Conservation (phyloP, 2,113 vertebrate species). For the Aix galericulata region DNA sequence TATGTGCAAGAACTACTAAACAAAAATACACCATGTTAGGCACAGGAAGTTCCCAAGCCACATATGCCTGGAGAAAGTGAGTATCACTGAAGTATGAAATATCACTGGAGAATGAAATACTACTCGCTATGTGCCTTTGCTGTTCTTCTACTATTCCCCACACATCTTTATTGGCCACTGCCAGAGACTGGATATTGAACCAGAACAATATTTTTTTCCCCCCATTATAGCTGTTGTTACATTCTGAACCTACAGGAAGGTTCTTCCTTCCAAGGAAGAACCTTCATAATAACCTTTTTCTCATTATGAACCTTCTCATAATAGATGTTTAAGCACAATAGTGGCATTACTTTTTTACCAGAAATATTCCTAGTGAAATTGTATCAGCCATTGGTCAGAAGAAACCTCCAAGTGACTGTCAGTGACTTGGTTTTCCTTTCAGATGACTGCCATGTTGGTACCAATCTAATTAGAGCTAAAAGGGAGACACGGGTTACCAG, state of each 20-base stretch:
- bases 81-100: neutral
- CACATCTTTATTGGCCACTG: neutral
- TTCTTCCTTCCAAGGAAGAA: neutral
- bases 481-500: neutral
- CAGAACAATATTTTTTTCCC: neutral
- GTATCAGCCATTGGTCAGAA: neutral
- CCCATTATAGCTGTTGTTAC: neutral
- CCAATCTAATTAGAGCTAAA: neutral
- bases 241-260: neutral
- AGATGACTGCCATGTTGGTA: neutral
- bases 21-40: neutral
- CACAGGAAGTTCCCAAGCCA: neutral
- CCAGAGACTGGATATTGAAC: neutral
- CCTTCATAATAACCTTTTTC: neutral
- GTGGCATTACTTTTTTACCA: neutral
- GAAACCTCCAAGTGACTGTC: neutral
- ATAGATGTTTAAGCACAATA: neutral
- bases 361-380: neutral
- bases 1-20: neutral
- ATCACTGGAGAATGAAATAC: neutral
- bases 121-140: neutral
- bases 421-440: neutral
- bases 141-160: neutral
- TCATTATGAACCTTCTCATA: neutral
- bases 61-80: neutral